These are phyloP conservation scores for Mustela lutreola DNA, from an alignment of 2,113 vertebrate genomes.

Conservation along the genomic window DNA sequence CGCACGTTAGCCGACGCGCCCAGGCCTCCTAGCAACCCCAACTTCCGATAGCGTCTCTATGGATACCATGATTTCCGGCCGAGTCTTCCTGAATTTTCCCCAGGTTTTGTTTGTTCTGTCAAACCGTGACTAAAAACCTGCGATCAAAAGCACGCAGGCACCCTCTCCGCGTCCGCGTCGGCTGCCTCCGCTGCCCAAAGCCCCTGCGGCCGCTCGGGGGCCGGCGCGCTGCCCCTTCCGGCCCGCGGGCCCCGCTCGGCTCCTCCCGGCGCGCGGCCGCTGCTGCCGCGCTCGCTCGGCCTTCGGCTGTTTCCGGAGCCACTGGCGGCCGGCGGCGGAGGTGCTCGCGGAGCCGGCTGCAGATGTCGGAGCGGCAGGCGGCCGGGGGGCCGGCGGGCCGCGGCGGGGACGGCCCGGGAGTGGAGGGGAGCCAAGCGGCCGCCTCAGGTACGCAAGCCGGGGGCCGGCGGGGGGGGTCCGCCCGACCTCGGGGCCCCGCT, in stretches of 20 bases:
- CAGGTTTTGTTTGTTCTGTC: slow-evolving; percentile 10
- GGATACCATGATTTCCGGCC: slow-evolving; percentile 81
- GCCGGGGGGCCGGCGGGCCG: slow-evolving; percentile 58
- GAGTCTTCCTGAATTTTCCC: not conserved
- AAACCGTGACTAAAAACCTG: not conserved
- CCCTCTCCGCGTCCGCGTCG: not conserved
- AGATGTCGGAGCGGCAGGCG: slow-evolving; percentile 81
- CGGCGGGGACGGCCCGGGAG: slow-evolving; percentile 42
- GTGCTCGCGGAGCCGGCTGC: slow-evolving; percentile 11
- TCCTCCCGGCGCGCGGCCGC: not conserved
- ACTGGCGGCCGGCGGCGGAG: not conserved
- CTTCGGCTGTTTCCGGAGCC: slow-evolving; percentile 69
- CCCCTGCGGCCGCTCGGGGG: fast-evolving
- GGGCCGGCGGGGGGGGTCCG: slow-evolving; percentile 35
- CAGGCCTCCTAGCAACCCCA: slow-evolving; percentile 75
- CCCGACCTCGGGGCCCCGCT: slow-evolving; percentile 21
- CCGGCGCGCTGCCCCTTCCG: not conserved
- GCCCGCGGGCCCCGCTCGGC: not conserved
- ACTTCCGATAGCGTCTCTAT: slow-evolving; percentile 82
- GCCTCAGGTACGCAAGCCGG: slow-evolving; percentile 73
- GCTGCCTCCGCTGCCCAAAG: not conserved
- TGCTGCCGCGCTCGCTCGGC: not conserved
- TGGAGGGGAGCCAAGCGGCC: slow-evolving; percentile 67
- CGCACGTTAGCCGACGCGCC: not conserved
- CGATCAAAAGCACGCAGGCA: not conserved